phyloP scores from a whole-genome alignment of 2,888 invertebrate species.

The Ormyrus nitidulus region DNA sequence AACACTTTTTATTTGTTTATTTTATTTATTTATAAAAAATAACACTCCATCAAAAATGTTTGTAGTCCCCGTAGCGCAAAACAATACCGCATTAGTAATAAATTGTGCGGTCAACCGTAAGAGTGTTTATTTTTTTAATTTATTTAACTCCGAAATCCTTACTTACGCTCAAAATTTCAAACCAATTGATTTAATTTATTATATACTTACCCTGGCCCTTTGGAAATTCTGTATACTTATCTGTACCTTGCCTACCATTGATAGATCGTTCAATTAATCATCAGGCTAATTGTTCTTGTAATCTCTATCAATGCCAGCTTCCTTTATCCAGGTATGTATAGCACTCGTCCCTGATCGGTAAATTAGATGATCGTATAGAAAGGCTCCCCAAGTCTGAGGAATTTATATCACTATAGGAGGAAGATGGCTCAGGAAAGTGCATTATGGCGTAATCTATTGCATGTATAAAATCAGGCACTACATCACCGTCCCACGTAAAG shows the following conservation, averaged over 20 bases:
- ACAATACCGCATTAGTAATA: constrained; percentile 63
- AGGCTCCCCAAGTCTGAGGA: constrained; percentile 39
- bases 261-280: constrained; percentile 28
- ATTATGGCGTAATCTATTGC: constrained; percentile 43
- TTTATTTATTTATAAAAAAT: constrained; percentile 56
- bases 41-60: constrained; percentile 49
- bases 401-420: constrained; percentile 60
- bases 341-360: constrained; percentile 20
- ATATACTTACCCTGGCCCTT: constrained; percentile 2
- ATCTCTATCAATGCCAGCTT: constrained; percentile 14
- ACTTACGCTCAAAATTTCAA: background rate
- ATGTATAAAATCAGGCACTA: constrained; percentile 57
- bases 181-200: background rate
- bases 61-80: constrained; percentile 58
- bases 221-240: background rate
- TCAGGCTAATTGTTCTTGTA: constrained; percentile 20
- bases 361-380: constrained; percentile 45
- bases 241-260: background rate
- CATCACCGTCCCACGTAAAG: constrained; percentile 56
- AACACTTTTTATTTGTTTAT: constrained; percentile 48
- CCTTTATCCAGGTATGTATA: constrained; percentile 34
- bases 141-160: constrained; percentile 22
- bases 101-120: constrained; percentile 63
- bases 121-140: constrained; percentile 54
- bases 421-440: constrained; percentile 57